phyloP scores from a whole-genome alignment of 92 coral and sea anemone species.

The Parazoanthus swiftii region DNA sequence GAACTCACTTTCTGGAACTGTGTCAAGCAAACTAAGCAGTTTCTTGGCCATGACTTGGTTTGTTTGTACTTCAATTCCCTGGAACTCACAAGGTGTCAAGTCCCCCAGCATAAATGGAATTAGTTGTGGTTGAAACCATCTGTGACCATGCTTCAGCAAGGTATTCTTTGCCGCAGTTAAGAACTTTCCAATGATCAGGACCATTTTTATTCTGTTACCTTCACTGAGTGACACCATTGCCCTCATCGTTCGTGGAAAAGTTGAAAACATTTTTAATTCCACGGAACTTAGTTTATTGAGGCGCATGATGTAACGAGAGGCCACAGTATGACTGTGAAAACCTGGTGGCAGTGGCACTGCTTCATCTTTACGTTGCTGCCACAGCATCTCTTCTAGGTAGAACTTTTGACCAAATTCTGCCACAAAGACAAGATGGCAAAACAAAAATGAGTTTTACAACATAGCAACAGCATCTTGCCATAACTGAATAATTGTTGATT shows the following conservation, averaged over 20 bases:
- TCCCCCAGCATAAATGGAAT: slow-evolving; percentile 35
- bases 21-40: slow-evolving; percentile 2
- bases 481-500: slow-evolving; percentile 16
- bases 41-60: slow-evolving; percentile 29
- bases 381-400: slow-evolving; percentile 30
- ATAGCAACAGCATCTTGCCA: slow-evolving; percentile 33
- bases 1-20: slow-evolving; percentile 8
- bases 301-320: background rate
- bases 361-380: slow-evolving; percentile 39
- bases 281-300: background rate
- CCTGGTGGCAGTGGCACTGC: slow-evolving; percentile 16
- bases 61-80: slow-evolving; percentile 30
- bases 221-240: slow-evolving; percentile 17
- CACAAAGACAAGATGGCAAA: slow-evolving; percentile 30
- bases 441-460: slow-evolving; percentile 17
- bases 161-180: slow-evolving; percentile 17
- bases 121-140: slow-evolving; percentile 33
- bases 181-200: background rate
- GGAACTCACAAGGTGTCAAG: slow-evolving; percentile 14
- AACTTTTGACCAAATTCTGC: slow-evolving; percentile 35
- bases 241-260: slow-evolving; percentile 22
- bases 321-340: slow-evolving; percentile 30
- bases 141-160: slow-evolving; percentile 26
- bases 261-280: slow-evolving; percentile 23
- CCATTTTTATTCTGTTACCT: background rate